Base-by-base conservation (phyloP, 1,140 invertebrate genomes). In the Aphaenogaster floridana region DNA sequence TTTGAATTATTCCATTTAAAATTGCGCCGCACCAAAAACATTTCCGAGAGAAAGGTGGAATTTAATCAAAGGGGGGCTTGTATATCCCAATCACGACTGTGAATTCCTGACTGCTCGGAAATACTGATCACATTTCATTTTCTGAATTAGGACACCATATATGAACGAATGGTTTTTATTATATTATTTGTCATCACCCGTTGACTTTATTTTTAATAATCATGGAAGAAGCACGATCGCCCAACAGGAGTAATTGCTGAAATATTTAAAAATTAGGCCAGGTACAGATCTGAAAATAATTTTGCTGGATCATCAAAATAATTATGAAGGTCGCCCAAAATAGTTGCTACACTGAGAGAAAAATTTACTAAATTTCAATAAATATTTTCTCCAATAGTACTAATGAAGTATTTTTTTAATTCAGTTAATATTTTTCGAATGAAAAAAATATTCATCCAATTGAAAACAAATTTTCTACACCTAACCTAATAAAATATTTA, bases 1-100 rank as follows among this genome's bases (percentile, higher is more conserved):
- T 74, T 83, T 45, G 17, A 36, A 61, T 83, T 48, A 48, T 45
- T 21, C 13, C 45, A 36, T 48, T 81, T n/a, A 59, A 72, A 45
- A 74, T 48, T 8, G 3, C 34, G 13, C 11, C 45, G 15, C 34
- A 48, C 7, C 2, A n/a, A 9, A 48, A 39, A 39, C 5, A 2
- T 28, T 68, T 39, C 28, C 45, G 34, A 17, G 3, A 11, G 11
- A 50, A 52, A 39, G n/a, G 15, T 21, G 3, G 28, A 15, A 50
- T 48, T 28, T 48, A 34, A 52, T 45, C 39, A 15, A 21, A 61
- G 17, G 4, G 21, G 6, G 11, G 4, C 15, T 21, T 28, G 7
- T 13, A 48, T 45, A 48, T 45, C 13, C 45, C 11, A 8, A 78
- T 45, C 8, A 63, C 8, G 13, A n/a, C 42, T 11, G 15, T 13